Conservation (phyloP, 2,888 invertebrate genomes). For the Ommatoiulus sabulosus region DNA sequence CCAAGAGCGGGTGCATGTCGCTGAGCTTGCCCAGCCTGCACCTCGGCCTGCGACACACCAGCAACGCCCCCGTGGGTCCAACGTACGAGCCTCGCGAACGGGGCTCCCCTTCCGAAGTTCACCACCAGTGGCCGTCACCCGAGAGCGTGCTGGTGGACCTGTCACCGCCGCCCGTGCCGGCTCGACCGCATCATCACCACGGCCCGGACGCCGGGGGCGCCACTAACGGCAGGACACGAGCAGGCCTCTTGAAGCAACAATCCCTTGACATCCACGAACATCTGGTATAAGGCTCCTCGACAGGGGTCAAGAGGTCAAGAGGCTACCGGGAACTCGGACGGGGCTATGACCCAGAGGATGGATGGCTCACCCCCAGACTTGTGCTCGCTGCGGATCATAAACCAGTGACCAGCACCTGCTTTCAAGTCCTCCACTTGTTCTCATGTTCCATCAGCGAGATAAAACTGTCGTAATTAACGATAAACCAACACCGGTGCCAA, state of each 20-base stretch:
- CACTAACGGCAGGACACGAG: neutral
- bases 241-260: neutral
- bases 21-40: constrained; percentile 55
- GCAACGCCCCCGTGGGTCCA: neutral
- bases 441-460: too few relatives aligned
- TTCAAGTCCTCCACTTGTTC: too few relatives aligned
- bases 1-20: constrained; percentile 3
- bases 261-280: constrained; percentile 17
- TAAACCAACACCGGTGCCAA: neutral
- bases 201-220: neutral
- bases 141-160: neutral
- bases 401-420: too few relatives aligned
- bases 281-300: neutral
- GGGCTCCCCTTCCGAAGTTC: neutral
- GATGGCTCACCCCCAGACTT: neutral
- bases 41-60: neutral
- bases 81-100: neutral
- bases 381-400: neutral
- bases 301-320: neutral
- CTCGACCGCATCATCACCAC: neutral
- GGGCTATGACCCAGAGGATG: neutral
- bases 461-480: neutral
- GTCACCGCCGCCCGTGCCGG: neutral
- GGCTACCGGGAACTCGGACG: neutral
- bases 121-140: constrained; percentile 25